Conservation (phyloP, 2,113 vertebrate species). For the Brachyistius frenatus region DNA sequence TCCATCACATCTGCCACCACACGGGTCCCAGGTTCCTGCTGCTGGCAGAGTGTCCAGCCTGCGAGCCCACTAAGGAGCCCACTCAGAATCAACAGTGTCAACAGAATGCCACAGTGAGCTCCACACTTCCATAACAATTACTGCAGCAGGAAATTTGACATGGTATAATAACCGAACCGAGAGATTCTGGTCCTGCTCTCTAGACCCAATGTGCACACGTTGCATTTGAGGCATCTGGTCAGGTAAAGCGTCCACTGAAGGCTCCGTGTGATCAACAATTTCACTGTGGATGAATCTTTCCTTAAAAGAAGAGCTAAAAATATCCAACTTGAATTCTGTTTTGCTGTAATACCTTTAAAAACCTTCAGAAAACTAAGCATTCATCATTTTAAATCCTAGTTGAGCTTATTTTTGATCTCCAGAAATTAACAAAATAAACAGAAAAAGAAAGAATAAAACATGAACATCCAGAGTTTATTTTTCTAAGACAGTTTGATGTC, state of each 20-base stretch:
- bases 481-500: too few species aligned
- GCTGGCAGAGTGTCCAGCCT: slow-evolving; percentile 68
- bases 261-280: too few species aligned
- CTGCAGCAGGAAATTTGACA: slow-evolving; percentile 15
- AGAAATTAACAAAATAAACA: background rate
- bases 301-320: too few species aligned
- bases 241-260: slow-evolving; percentile 2
- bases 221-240: slow-evolving; percentile 14
- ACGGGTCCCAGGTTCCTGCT: slow-evolving; percentile 64
- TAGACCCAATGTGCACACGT: background rate
- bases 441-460: background rate
- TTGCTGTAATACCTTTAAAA: too few species aligned
- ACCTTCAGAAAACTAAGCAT: too few species aligned
- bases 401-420: too few species aligned
- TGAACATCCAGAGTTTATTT: too few species aligned
- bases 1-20: slow-evolving; percentile 77
- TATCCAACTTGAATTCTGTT: too few species aligned
- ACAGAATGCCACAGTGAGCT: slow-evolving; percentile 61
- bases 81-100: slow-evolving; percentile 75
- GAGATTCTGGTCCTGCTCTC: background rate
- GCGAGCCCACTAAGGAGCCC: slow-evolving; percentile 47
- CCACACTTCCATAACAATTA: slow-evolving; percentile 54
- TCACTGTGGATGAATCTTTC: too few species aligned
- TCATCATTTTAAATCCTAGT: too few species aligned
- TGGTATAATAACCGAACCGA: background rate